phyloP scores from a whole-genome alignment of 2,797 vertebrate species.

The Sebastes reedi region DNA sequence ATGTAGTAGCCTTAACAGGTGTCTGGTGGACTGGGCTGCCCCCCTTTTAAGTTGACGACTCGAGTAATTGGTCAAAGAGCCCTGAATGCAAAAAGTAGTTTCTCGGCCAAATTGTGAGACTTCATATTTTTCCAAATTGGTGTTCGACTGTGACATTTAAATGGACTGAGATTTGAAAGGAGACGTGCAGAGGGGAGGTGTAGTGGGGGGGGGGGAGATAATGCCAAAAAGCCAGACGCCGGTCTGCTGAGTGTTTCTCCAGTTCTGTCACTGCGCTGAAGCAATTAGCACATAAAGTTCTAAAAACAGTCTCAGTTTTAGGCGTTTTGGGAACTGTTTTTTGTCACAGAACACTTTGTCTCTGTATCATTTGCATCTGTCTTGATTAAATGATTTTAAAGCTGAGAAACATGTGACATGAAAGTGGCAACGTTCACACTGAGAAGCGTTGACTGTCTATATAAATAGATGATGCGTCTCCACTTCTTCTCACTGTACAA shows the following conservation, averaged over 20 bases:
- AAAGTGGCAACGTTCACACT: not conserved
- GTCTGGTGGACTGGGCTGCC: not conserved
- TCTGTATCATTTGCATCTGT: not conserved
- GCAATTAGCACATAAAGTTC: not conserved
- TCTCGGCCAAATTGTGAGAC: not conserved
- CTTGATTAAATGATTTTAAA: not conserved
- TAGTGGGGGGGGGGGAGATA: not conserved
- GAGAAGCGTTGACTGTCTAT: too few species aligned
- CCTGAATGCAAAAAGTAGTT: not conserved
- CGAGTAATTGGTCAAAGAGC: not conserved
- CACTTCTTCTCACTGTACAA: not conserved
- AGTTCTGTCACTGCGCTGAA: not conserved
- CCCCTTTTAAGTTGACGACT: not conserved
- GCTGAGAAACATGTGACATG: not conserved
- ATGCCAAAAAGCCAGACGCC: not conserved
- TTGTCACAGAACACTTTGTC: not conserved
- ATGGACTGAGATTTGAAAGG: not conserved
- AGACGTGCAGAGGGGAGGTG: not conserved
- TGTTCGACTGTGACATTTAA: not conserved
- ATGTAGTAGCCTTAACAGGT: not conserved
- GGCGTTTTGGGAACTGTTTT: not conserved
- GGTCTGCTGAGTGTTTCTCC: not conserved
- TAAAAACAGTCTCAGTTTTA: not conserved
- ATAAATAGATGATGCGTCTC: not conserved
- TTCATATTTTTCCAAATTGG: not conserved